Percentiles rank a stretch among this genome's conserved stretches.
Evolutionary conservation across 2,113 vertebrate species (phyloP).

Genomic region (Condylura cristata): DNA sequence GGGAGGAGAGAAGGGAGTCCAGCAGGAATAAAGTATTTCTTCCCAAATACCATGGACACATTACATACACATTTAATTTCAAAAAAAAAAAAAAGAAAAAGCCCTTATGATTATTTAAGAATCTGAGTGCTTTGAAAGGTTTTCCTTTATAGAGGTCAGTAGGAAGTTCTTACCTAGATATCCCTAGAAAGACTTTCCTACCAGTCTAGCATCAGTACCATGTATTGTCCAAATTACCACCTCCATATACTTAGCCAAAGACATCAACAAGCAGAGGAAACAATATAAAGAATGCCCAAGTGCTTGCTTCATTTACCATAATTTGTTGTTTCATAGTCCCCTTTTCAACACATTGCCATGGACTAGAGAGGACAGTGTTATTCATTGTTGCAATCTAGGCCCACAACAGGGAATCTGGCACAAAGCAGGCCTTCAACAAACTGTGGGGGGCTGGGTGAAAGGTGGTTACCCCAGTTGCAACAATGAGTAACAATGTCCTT

Average conservation of each 20-base stretch:
- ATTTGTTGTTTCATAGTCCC: too few species aligned
- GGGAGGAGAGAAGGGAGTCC: background rate
- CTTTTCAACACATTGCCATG: too few species aligned
- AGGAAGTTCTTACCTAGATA: background rate
- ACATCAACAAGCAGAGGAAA: too few species aligned
- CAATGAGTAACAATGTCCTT: background rate
- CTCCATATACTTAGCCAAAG: background rate
- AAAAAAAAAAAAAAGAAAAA: too few species aligned
- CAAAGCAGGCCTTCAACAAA: too few species aligned
- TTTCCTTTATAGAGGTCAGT: background rate
- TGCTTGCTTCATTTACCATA: too few species aligned
- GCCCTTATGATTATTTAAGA: background rate
- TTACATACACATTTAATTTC: background rate
- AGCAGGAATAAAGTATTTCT: background rate
- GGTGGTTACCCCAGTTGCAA: background rate
- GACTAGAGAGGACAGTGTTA: too few species aligned
- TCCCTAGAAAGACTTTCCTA: background rate
- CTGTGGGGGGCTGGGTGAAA: too few species aligned
- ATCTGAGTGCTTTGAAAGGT: conserved; percentile 2
- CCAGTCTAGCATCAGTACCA: background rate
- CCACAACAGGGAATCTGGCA: too few species aligned
- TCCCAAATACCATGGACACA: background rate
- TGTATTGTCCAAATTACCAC: background rate
- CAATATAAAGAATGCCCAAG: too few species aligned
- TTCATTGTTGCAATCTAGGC: too few species aligned